A percentile compares a stretch with the other conserved stretches of the same genome.
These are phyloP conservation scores for Ctenodactylus gundi DNA, from an alignment of 2,113 vertebrate species.

Conservation along the genomic window DNA sequence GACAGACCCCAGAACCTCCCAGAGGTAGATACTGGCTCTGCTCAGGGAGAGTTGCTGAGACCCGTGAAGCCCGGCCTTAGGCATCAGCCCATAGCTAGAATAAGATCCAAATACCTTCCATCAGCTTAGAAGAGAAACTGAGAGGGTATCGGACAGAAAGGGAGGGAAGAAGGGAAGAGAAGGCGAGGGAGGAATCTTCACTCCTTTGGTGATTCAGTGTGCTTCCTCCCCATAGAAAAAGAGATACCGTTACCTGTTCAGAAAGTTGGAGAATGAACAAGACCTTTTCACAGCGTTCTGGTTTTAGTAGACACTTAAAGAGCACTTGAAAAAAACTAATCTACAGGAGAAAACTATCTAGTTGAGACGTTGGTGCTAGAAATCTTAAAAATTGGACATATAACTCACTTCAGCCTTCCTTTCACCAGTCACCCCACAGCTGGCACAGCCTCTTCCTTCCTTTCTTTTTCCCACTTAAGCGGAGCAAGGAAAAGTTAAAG, in stretches of 20 bases:
- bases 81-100: not conserved
- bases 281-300: not conserved
- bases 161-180: not conserved
- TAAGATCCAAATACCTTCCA: not conserved
- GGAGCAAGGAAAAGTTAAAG: constrained; percentile 54
- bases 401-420: not conserved
- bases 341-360: not conserved
- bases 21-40: constrained; percentile 2
- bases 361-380: constrained; percentile 4
- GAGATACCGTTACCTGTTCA: not conserved
- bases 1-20: not conserved
- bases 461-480: constrained; percentile 20
- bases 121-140: constrained; percentile 10
- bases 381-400: not conserved
- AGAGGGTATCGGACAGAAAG: not conserved
- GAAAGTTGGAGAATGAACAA: not conserved
- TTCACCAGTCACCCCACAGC: not conserved
- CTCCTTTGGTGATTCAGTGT: not conserved
- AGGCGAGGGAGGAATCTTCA: too few relatives aligned
- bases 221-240: not conserved
- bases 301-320: not conserved
- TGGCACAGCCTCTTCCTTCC: not conserved
- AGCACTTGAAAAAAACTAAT: not conserved
- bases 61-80: not conserved
- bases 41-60: not conserved